Evolutionary conservation across 1,140 invertebrate genomes (phyloP).

Genomic region (Musca vetustissima): DNA sequence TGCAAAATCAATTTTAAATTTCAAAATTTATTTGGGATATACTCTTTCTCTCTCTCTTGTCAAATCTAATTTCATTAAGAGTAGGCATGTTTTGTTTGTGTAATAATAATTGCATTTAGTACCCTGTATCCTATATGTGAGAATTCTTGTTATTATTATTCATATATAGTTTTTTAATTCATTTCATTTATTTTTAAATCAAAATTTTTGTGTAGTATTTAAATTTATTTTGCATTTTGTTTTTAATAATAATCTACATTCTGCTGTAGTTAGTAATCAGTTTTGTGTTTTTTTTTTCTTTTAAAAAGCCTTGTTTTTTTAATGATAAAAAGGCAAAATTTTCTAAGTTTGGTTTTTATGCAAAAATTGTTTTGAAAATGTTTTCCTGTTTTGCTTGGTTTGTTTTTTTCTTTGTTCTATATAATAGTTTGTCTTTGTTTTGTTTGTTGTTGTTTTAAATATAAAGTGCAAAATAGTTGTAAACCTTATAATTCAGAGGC

Average conservation of each 20-base stretch:
- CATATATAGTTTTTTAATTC: background rate
- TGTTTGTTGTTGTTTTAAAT: conserved; percentile 8
- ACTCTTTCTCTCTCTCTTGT: no score
- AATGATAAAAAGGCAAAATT: conserved; percentile 18
- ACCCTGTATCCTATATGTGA: conserved; percentile 54
- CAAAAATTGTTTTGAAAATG: conserved; percentile 9
- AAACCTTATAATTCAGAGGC: conserved; percentile 24
- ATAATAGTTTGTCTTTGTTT: conserved; percentile 8
- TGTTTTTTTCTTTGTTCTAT: conserved; percentile 15
- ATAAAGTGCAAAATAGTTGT: conserved; percentile 24
- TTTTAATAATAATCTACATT: background rate
- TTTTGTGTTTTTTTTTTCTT: background rate
- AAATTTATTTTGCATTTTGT: background rate
- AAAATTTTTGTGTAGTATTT: background rate
- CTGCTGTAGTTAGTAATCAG: background rate
- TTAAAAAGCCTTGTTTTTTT: conserved; percentile 22
- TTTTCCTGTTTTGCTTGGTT: background rate
- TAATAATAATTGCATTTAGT: conserved; percentile 53
- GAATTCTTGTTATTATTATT: background rate
- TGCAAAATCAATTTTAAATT: no score
- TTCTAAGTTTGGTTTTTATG: conserved; percentile 3
- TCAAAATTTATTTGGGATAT: no score
- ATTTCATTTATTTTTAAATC: no score
- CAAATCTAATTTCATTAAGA: conserved; percentile 11
- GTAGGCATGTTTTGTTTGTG: conserved; percentile 21